phyloP scores from a whole-genome alignment of 2,113 vertebrate genomes.

The Athene noctua region DNA sequence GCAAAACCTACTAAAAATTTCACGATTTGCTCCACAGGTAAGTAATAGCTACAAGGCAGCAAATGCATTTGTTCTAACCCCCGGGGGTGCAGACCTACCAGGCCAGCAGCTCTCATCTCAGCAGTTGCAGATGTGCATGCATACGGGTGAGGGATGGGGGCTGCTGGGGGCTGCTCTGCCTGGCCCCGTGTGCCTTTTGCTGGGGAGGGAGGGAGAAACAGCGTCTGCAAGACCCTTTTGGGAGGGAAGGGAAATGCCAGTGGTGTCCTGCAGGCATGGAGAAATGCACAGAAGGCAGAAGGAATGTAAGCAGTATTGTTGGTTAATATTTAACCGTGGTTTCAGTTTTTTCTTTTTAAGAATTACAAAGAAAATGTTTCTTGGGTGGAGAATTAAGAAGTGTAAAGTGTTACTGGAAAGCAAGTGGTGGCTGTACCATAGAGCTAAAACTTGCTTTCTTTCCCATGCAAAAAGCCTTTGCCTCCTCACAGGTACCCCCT shows the following conservation, averaged over 20 bases:
- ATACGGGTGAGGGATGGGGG: background rate
- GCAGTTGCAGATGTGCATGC: fast-evolving
- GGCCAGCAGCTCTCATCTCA: background rate
- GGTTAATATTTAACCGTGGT: background rate
- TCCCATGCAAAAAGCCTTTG: background rate
- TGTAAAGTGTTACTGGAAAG: background rate
- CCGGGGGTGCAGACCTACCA: background rate
- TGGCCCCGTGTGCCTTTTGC: fast-evolving
- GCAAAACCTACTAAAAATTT: background rate
- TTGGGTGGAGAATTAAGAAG: background rate
- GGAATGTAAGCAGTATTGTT: fast-evolving
- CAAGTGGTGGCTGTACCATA: background rate
- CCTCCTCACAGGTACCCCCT: background rate
- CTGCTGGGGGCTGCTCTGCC: background rate
- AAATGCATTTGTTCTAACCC: background rate
- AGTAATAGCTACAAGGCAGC: background rate
- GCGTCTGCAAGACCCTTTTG: background rate
- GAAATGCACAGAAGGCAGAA: background rate
- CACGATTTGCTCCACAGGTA: background rate
- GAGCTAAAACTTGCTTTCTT: background rate
- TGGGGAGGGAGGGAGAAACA: background rate
- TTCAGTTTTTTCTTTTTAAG: background rate
- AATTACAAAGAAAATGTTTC: background rate
- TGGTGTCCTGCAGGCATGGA: background rate
- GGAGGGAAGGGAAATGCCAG: background rate